Conservation (phyloP, 2,113 vertebrate species). For the Beaufortia kweichowensis region DNA sequence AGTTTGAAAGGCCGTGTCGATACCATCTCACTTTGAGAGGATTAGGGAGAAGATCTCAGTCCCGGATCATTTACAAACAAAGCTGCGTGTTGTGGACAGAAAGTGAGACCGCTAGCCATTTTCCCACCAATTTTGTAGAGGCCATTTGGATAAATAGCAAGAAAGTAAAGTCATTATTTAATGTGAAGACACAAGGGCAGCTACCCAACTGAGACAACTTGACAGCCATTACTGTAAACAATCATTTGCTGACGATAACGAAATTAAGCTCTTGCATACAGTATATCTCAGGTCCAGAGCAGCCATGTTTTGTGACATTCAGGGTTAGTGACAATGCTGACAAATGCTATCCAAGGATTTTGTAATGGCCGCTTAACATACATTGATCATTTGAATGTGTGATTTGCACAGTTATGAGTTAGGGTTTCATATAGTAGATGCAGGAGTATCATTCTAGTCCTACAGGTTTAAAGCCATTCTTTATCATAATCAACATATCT, state of each 20-base stretch:
- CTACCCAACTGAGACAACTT: slow-evolving; percentile 33
- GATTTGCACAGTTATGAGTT: slow-evolving; percentile 30
- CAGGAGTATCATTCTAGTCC: slow-evolving; percentile 48
- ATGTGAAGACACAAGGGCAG: slow-evolving; percentile 32
- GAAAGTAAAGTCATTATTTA: background rate
- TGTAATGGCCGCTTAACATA: slow-evolving; percentile 40
- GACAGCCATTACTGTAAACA: slow-evolving; percentile 19
- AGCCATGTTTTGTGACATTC: slow-evolving; percentile 55
- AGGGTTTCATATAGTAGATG: background rate
- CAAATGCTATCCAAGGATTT: slow-evolving; percentile 22
- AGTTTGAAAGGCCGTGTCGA: slow-evolving; percentile 12
- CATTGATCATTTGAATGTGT: slow-evolving; percentile 1
- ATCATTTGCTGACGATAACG: slow-evolving; percentile 33
- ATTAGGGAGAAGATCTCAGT: background rate
- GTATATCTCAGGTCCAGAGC: slow-evolving; percentile 71
- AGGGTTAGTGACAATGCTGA: slow-evolving; percentile 51
- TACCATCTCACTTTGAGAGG: slow-evolving; percentile 4
- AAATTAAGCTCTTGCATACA: slow-evolving; percentile 61
- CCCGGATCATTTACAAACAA: slow-evolving; percentile 2
- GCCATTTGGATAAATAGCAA: slow-evolving; percentile 7
- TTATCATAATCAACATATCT: slow-evolving; percentile 16
- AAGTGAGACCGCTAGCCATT: slow-evolving; percentile 19
- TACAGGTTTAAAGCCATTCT: slow-evolving; percentile 41
- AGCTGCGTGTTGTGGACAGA: slow-evolving; percentile 10
- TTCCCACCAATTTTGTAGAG: slow-evolving; percentile 19